phyloP scores from a whole-genome alignment of 1,140 invertebrate species.

The Orussus abietinus region DNA sequence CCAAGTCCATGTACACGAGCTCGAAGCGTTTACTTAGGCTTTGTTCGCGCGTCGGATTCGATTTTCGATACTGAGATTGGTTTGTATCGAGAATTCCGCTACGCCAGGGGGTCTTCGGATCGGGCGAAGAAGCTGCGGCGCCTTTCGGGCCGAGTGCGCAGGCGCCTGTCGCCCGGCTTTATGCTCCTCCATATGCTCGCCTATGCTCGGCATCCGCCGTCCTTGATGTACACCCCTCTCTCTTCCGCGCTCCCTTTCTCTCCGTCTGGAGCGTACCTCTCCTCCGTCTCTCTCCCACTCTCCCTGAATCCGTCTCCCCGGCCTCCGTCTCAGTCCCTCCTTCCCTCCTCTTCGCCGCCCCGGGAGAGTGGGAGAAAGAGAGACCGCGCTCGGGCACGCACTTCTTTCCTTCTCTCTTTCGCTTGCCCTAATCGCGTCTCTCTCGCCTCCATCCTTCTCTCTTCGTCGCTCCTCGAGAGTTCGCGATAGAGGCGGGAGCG shows the following conservation, averaged over 20 bases:
- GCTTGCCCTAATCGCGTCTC: slow-evolving; percentile 11
- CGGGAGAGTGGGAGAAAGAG: slow-evolving; percentile 16
- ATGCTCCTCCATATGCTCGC: slow-evolving; percentile 11
- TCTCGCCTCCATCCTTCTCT: slow-evolving; percentile 12
- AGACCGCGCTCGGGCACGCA: slow-evolving; percentile 5
- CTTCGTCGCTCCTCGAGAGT: slow-evolving; percentile 16
- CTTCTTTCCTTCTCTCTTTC: slow-evolving; percentile 13
- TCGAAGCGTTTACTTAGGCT: no score
- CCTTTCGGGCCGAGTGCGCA: slow-evolving; percentile 1
- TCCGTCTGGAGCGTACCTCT: background rate
- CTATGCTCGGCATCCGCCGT: slow-evolving; percentile 23
- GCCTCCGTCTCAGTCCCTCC: background rate
- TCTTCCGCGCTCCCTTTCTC: background rate
- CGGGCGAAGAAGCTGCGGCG: no score
- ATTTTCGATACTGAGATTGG: no score
- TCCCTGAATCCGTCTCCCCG: background rate
- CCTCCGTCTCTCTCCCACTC: background rate
- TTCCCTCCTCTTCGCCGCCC: slow-evolving; percentile 5
- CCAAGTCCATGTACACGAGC: no score
- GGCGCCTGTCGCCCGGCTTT: slow-evolving; percentile 27
- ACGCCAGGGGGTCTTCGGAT: no score
- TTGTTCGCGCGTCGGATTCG: no score
- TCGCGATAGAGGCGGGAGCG: slow-evolving; percentile 30
- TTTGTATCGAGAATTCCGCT: no score
- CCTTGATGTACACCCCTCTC: slow-evolving; percentile 25